Conservation (phyloP, 2,113 vertebrate genomes). For the Phrynosoma blainvillii region DNA sequence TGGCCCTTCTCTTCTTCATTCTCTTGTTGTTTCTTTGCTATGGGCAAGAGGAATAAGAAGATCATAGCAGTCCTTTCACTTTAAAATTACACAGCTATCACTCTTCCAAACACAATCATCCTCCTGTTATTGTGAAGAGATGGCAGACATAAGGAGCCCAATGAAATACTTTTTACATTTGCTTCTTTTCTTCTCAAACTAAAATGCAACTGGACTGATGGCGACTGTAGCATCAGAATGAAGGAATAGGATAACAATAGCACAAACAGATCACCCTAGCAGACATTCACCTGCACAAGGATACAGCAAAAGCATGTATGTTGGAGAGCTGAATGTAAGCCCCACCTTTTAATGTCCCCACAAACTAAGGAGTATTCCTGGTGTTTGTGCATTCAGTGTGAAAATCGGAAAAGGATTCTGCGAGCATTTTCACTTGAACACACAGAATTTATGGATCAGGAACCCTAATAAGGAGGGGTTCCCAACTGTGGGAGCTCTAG, state of each 20-base stretch:
- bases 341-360: not conserved
- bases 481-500: too few species aligned
- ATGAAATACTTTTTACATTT: not conserved
- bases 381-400: not conserved
- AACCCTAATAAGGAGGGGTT: not conserved
- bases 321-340: not conserved
- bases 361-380: not conserved
- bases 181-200: not conserved
- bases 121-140: not conserved
- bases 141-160: rapidly evolving
- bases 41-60: slow-evolving; percentile 19
- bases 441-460: not conserved
- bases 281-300: not conserved
- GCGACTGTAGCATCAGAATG: not conserved
- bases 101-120: not conserved
- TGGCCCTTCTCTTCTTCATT: slow-evolving; percentile 78
- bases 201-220: rapidly evolving
- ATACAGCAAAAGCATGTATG: not conserved
- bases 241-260: not conserved
- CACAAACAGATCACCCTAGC: not conserved
- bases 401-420: not conserved
- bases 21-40: slow-evolving; percentile 85
- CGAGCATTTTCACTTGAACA: not conserved
- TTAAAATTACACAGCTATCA: not conserved
- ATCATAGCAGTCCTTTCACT: not conserved